Base-by-base conservation (phyloP, 2,113 vertebrate species). In the Circaetus cinerascens region DNA sequence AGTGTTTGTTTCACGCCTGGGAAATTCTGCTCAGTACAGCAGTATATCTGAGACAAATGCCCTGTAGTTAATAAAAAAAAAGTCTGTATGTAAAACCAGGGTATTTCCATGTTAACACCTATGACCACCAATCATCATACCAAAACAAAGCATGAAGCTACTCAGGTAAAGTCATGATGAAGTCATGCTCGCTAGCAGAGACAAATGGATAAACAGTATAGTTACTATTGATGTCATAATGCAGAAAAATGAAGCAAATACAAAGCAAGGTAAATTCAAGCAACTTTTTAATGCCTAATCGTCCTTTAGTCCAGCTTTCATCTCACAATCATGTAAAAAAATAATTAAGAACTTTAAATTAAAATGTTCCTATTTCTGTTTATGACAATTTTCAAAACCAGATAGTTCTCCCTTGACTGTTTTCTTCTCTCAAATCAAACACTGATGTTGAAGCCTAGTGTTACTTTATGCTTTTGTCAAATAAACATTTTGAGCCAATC, bases 401-500 rank as follows among this genome's bases (percentile, higher is more conserved):
- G n/a, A n/a, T 64, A 7, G 21, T 90, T 78, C 83, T 64, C 23
- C 5, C 23, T 38, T 60, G 15, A 27, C n/a, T 7, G 1, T 75
- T 89, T 78, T 82, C 67, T 90, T 72, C 62, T 86, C 46, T 83
- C n/a, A 69, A 46, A 51, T 66, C 11, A 30, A 63, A 38, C 50
- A 55, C 19, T n/a, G 8, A 72, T 89, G 29, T 87, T 77, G 89
- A 95, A 79, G 53, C 69, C 80, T 79, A 84, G 5, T 34, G 18
- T 75, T 90, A 53, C 48, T 89, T 91, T 46, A 66, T 69, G 25
- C 45, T 73, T 57, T 63, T 88, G 78, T 98, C 98, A 99, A 80
- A 99, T 67, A 46, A 99, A 99, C 85, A 98, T 99, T 53, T 98
- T 98, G 62, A 99, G 96, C 99, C 99, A 99, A 59, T 98, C 98